Evolutionary conservation across 2,888 invertebrate genomes (phyloP), one percentile per base, ranked within the genome.

Genomic region (Lottia gigantea): DNA sequence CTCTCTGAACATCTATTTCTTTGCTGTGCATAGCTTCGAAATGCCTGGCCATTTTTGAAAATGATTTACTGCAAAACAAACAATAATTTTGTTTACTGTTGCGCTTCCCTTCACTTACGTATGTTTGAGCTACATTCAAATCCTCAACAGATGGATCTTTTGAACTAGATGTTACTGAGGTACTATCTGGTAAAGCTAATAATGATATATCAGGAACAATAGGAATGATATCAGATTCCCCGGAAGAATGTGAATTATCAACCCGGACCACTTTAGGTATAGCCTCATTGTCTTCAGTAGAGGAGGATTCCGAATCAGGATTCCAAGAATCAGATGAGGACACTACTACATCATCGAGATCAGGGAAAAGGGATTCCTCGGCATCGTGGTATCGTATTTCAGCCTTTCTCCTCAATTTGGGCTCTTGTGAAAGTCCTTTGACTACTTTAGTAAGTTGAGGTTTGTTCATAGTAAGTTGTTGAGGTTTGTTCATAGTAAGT

Each of bases 181-280:
- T 55, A 23, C 55, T 55, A 55, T 55, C 55, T 11, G 55, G 55
- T 19, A 55, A 19, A 55, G 55, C 55, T 4, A 8, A 16, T 15
- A 40, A 8, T 8, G 55, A n/a, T 19, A 55, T n/a, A 12, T 55
- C 19, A 11, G 55, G 55, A 19, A 55, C 19, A 55, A 55, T 19
- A 11, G 55, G 55, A 19, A 55, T 55, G n/a, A 55, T 55, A 11
- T 55, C 55, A n/a, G 49, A 49, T n/a, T 55, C 55, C 7, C 12
- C 55, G 7, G 49, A 49, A 7, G 49, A 49, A 49, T 49, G 49
- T 19, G 49, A 49, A 49, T 49, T 49, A n/a, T 49, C 49, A n/a
- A 49, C 49, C 16, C 16, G 7, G n/a, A 15, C 4, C 15, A 49
- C 4, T 49, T 49, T 49, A n/a, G 49, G 49, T n/a, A 49, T 19